phyloP scores from a whole-genome alignment of 2,797 vertebrate species.

The Pipistrellus pipistrellus region DNA sequence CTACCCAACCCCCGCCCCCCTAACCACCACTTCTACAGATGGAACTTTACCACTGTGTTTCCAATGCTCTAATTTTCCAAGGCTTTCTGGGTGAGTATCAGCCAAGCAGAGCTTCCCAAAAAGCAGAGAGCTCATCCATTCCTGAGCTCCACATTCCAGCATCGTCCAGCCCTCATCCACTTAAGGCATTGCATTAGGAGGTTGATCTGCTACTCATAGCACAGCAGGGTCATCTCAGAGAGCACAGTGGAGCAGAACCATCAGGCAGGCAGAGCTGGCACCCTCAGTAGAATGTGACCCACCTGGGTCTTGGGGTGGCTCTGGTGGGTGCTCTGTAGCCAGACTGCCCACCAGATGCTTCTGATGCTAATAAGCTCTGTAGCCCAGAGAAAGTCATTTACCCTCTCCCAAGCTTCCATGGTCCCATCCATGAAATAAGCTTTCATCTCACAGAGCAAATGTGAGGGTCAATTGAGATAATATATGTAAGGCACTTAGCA shows the following conservation, averaged over 20 bases:
- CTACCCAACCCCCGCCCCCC: too few relatives aligned
- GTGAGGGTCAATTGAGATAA: neutral
- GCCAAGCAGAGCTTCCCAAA: neutral
- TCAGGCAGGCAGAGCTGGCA: rapidly evolving
- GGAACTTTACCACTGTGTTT: neutral
- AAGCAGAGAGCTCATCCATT: neutral
- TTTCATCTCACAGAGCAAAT: neutral
- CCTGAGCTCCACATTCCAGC: neutral
- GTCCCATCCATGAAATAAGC: neutral
- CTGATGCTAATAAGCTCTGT: neutral
- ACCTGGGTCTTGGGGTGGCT: neutral
- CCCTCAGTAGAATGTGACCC: neutral
- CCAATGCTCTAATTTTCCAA: neutral
- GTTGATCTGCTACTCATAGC: neutral
- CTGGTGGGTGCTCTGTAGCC: rapidly evolving
- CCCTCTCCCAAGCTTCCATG: neutral
- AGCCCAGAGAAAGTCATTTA: neutral
- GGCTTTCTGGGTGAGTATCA: neutral
- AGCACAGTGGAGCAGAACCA: neutral
- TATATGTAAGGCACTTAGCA: too few relatives aligned
- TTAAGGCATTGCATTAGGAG: neutral
- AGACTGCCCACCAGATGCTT: neutral
- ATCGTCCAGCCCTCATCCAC: neutral
- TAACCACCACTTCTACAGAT: neutral
- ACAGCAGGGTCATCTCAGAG: neutral